Evolutionary conservation across 2,888 invertebrate species (phyloP).

Genomic region (Hemistola chrysoprasaria): DNA sequence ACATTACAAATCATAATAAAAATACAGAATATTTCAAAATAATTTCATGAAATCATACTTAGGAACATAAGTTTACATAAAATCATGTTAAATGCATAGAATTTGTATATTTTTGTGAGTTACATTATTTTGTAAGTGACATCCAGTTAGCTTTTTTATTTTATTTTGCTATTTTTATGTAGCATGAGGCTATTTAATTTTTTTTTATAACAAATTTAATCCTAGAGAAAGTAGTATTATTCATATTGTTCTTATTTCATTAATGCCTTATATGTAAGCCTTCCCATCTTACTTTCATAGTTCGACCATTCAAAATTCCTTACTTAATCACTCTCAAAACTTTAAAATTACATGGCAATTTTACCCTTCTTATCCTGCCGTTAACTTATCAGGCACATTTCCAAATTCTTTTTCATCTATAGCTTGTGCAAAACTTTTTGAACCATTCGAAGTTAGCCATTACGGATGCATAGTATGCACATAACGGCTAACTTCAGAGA

Average conservation of each 20-base stretch:
- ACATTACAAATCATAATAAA: slow-evolving; percentile 43
- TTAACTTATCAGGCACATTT: slow-evolving; percentile 15
- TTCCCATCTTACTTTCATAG: slow-evolving; percentile 2
- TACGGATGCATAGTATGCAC: no score
- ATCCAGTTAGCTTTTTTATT: slow-evolving; percentile 32
- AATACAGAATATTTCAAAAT: slow-evolving; percentile 37
- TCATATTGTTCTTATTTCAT: slow-evolving; percentile 2
- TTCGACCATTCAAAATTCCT: slow-evolving; percentile 3
- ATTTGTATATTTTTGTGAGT: slow-evolving; percentile 33
- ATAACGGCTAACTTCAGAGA: no score
- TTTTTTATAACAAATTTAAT: slow-evolving; percentile 1
- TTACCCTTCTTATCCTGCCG: background rate
- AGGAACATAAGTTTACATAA: slow-evolving; percentile 39
- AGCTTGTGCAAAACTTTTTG: no score
- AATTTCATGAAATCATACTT: slow-evolving; percentile 41
- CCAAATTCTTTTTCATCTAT: slow-evolving; percentile 7
- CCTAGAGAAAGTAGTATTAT: slow-evolving; percentile 3
- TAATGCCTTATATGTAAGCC: slow-evolving; percentile 9
- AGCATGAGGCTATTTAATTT: slow-evolving; percentile 1
- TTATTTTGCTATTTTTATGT: slow-evolving; percentile 41
- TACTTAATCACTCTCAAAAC: slow-evolving; percentile 5
- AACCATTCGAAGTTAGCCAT: no score
- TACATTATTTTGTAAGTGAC: slow-evolving; percentile 18
- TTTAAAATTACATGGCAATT: slow-evolving; percentile 14
- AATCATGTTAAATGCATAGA: slow-evolving; percentile 52